These are phyloP conservation scores for Crocodylus rhombifer DNA, from an alignment of 2,797 vertebrate species.

Conservation along the genomic window DNA sequence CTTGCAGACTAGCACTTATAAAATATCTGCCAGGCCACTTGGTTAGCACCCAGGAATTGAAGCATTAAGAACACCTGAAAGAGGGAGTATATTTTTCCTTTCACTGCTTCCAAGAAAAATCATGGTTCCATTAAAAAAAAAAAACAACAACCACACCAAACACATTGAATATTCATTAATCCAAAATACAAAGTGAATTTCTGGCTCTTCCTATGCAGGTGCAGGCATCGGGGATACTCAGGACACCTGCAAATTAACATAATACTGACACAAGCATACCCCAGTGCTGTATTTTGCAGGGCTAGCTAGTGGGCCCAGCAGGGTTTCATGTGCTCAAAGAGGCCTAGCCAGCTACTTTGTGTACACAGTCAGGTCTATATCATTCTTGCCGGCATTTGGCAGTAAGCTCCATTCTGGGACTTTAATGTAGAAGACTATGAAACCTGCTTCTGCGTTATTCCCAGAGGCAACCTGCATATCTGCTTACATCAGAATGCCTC, in stretches of 20 bases:
- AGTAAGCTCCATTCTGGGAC: constrained; percentile 10
- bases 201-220: not conserved
- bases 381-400: constrained; percentile 38
- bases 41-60: not conserved
- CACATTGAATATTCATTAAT: not conserved
- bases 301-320: not conserved
- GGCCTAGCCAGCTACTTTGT: not conserved
- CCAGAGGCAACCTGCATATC: accelerated
- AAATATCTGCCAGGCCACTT: constrained; percentile 26
- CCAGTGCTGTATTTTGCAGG: not conserved
- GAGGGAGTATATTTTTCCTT: not conserved
- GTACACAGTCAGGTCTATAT: constrained; percentile 31
- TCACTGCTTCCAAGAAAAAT: not conserved
- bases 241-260: constrained; percentile 1
- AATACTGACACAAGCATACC: not conserved
- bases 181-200: not conserved
- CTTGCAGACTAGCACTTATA: constrained; percentile 23
- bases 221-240: not conserved
- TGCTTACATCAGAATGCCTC: not conserved
- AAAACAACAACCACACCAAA: too few relatives aligned
- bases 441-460: not conserved
- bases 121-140: not conserved
- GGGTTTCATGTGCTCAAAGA: not conserved
- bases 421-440: not conserved
- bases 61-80: constrained; percentile 13